A percentile compares a stretch with the other conserved stretches of the same genome.
These are phyloP conservation scores for Eupleurogrammus muticus DNA, from an alignment of 2,797 vertebrate genomes.

Conservation along the genomic window DNA sequence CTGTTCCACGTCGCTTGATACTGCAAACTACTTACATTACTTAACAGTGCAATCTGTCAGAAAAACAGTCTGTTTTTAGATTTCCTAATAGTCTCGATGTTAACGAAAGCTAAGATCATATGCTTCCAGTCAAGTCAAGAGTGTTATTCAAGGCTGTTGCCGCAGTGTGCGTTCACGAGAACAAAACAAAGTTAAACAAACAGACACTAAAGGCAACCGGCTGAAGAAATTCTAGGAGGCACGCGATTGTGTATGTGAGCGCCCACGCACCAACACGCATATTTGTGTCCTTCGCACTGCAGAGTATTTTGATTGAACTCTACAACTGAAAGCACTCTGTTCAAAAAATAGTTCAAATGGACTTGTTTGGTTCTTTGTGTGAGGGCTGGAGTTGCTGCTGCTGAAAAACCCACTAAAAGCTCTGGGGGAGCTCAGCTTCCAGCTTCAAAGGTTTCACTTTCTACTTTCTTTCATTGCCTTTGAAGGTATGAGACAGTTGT, in stretches of 20 bases:
- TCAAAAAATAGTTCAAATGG: conserved; percentile 51
- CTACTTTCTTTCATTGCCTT: conserved; percentile 62
- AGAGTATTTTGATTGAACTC: conserved; percentile 34
- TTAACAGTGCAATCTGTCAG: conserved; percentile 8
- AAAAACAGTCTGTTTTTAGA: conserved; percentile 2
- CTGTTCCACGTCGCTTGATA: conserved; percentile 12
- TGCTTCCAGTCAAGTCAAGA: neutral
- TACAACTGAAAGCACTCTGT: conserved; percentile 13
- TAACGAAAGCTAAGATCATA: neutral
- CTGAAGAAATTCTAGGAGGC: neutral
- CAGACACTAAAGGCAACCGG: conserved; percentile 12
- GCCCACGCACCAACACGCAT: neutral
- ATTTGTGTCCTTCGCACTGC: conserved; percentile 37
- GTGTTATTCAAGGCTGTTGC: neutral
- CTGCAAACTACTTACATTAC: conserved; percentile 10
- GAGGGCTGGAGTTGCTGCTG: conserved; percentile 45
- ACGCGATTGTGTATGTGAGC: neutral
- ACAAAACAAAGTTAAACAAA: conserved; percentile 4
- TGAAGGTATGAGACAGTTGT: conserved; percentile 63
- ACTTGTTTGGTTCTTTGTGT: conserved; percentile 52
- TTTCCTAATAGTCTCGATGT: neutral
- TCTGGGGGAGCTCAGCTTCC: conserved; percentile 53
- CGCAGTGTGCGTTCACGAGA: conserved; percentile 2
- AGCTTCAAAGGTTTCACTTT: conserved; percentile 64
- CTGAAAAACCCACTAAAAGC: conserved; percentile 48